Conservation (phyloP, 2,797 vertebrate species). For the Pangasius djambal region DNA sequence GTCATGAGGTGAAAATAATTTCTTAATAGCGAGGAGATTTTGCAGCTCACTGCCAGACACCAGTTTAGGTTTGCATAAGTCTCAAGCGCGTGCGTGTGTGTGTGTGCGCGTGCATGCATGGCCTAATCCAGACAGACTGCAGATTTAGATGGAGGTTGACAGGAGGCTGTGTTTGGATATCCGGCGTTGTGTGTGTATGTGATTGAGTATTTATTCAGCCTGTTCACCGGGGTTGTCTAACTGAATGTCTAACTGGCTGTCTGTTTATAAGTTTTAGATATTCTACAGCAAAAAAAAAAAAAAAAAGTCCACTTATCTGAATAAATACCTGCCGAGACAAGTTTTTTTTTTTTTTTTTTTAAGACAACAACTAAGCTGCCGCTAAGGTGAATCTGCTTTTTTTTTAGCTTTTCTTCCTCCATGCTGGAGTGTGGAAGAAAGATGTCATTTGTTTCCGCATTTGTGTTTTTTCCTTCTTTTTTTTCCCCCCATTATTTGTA, state of each 20-base stretch:
- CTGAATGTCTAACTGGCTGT: neutral
- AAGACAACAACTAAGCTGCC: neutral
- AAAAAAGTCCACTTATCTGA: neutral
- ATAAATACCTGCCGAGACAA: neutral
- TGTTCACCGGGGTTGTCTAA: neutral
- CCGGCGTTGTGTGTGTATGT: neutral
- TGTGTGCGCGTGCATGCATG: neutral
- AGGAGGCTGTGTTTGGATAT: neutral
- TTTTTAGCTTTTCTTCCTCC: neutral
- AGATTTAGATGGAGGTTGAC: constrained; percentile 21
- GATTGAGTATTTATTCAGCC: neutral
- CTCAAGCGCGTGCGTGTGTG: neutral
- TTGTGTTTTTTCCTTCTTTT: neutral
- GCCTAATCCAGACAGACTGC: neutral
- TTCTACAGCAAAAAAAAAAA: neutral
- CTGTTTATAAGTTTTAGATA: neutral
- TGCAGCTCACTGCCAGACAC: constrained; percentile 57
- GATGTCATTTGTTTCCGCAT: neutral
- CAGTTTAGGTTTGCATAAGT: constrained; percentile 47
- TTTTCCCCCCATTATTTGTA: neutral
- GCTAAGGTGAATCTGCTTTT: neutral
- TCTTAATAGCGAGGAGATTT: constrained; percentile 65
- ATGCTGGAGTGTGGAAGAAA: neutral
- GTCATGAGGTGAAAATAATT: constrained; percentile 67
- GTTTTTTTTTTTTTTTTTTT: neutral